A percentile compares a stretch with the other conserved stretches of the same genome.
Evolutionary conservation across 2,797 vertebrate genomes (phyloP).

Genomic region (Takifugu ocellatus): DNA sequence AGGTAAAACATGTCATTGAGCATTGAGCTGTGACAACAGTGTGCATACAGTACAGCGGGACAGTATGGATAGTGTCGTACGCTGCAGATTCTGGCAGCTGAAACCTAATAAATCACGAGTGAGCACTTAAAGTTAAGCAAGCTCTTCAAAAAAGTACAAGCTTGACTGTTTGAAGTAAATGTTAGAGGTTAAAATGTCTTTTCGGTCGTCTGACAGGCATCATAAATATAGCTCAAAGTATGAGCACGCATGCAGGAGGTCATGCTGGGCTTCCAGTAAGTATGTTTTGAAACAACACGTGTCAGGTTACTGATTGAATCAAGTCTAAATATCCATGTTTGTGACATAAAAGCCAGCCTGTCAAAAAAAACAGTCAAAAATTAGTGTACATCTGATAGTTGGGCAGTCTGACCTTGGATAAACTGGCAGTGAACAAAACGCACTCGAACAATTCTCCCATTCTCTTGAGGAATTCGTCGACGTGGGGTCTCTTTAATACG

Average conservation of each 20-base stretch:
- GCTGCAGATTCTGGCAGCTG: neutral
- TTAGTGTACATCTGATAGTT: neutral
- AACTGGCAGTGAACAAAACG: slow-evolving; percentile 94
- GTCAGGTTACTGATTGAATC: slow-evolving; percentile 1
- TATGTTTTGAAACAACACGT: slow-evolving; percentile 14
- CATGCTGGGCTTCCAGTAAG: slow-evolving; percentile 3
- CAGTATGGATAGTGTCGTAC: no score
- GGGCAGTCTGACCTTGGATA: slow-evolving; percentile 87
- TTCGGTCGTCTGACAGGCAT: slow-evolving; percentile 7
- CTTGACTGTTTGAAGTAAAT: slow-evolving; percentile 24
- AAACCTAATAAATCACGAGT: neutral
- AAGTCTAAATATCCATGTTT: neutral
- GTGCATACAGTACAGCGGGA: no score
- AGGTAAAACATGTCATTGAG: no score
- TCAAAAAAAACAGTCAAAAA: neutral
- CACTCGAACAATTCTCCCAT: slow-evolving; percentile 98
- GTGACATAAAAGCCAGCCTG: neutral
- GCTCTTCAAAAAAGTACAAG: neutral
- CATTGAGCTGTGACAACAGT: no score
- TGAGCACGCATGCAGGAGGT: slow-evolving; percentile 3
- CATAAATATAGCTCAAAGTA: slow-evolving; percentile 22
- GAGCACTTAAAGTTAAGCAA: neutral
- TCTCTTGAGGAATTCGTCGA: slow-evolving; percentile 91
- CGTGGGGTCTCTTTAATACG: slow-evolving; percentile 91
- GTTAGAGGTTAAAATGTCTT: slow-evolving; percentile 30